phyloP scores from a whole-genome alignment of 2,888 invertebrate species.

The Aphidius colemani region DNA sequence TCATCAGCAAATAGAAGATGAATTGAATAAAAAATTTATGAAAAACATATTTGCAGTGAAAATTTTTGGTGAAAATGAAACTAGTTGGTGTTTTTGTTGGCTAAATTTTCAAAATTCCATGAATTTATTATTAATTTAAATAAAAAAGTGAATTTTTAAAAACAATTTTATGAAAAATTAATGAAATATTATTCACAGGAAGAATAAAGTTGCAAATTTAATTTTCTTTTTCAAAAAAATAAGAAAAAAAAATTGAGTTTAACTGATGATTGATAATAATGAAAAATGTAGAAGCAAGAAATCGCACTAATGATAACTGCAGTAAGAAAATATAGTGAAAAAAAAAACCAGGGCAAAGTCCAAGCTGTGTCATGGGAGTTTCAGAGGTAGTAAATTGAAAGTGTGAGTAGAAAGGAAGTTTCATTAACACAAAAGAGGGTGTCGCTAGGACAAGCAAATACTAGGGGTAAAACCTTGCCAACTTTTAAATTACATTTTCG shows the following conservation, averaged over 20 bases:
- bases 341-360: constrained; percentile 15
- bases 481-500: constrained; percentile 57
- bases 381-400: constrained; percentile 51
- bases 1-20: too few species aligned
- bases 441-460: constrained; percentile 36
- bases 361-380: constrained; percentile 12
- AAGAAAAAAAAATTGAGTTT: background rate
- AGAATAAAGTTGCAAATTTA: background rate
- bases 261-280: constrained; percentile 7
- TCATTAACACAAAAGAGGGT: constrained; percentile 51
- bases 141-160: too few species aligned
- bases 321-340: constrained; percentile 1
- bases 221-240: background rate
- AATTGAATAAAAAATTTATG: too few species aligned
- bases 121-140: too few species aligned
- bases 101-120: too few species aligned
- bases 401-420: constrained; percentile 50
- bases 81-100: too few species aligned
- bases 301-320: constrained; percentile 24
- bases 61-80: too few species aligned
- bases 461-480: constrained; percentile 42
- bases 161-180: too few species aligned
- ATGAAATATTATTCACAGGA: too few species aligned
- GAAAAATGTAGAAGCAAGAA: constrained; percentile 12
- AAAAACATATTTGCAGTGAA: too few species aligned